Percentiles rank a stretch among this genome's conserved stretches.
Evolutionary conservation across 2,888 invertebrate species (phyloP).

Genomic region (Lepetodrilus schrolli): DNA sequence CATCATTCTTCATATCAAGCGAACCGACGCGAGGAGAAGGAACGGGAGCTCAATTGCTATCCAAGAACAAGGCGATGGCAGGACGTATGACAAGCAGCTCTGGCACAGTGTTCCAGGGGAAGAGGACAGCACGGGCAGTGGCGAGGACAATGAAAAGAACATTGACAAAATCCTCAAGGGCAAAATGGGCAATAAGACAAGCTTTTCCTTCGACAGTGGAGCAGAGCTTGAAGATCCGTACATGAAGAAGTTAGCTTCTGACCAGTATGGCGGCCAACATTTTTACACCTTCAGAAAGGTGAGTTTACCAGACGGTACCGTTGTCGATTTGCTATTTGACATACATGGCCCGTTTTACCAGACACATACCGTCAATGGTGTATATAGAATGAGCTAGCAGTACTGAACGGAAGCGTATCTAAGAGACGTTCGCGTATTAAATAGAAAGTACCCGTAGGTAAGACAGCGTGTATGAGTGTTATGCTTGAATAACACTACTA

Average conservation of each 20-base stretch:
- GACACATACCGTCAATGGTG: too few species aligned
- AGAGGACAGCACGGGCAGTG: slow-evolving; percentile 35
- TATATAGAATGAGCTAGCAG: too few species aligned
- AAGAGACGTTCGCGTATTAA: too few species aligned
- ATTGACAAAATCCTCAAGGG: slow-evolving; percentile 24
- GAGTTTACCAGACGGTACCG: slow-evolving; percentile 10
- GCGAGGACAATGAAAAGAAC: slow-evolving; percentile 37
- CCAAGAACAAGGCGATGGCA: slow-evolving; percentile 46
- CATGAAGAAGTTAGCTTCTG: slow-evolving; percentile 39
- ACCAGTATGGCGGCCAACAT: slow-evolving; percentile 42
- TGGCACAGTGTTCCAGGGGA: slow-evolving; percentile 49
- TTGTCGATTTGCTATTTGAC: background rate
- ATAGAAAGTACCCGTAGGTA: too few species aligned
- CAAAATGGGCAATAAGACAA: slow-evolving; percentile 31
- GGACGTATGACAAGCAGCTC: slow-evolving; percentile 46
- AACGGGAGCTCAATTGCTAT: slow-evolving; percentile 36
- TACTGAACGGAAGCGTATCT: too few species aligned
- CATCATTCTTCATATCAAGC: slow-evolving; percentile 41
- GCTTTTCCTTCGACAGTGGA: slow-evolving; percentile 31
- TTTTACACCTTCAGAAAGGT: slow-evolving; percentile 50
- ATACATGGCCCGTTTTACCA: background rate
- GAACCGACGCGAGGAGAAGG: slow-evolving; percentile 34
- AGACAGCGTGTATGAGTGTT: too few species aligned
- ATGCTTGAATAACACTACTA: too few species aligned
- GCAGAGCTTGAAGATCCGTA: slow-evolving; percentile 42